A percentile compares a stretch with the other conserved stretches of the same genome.
phyloP scores from a whole-genome alignment of 2,888 invertebrate genomes.

The Physocephala rufipes region DNA sequence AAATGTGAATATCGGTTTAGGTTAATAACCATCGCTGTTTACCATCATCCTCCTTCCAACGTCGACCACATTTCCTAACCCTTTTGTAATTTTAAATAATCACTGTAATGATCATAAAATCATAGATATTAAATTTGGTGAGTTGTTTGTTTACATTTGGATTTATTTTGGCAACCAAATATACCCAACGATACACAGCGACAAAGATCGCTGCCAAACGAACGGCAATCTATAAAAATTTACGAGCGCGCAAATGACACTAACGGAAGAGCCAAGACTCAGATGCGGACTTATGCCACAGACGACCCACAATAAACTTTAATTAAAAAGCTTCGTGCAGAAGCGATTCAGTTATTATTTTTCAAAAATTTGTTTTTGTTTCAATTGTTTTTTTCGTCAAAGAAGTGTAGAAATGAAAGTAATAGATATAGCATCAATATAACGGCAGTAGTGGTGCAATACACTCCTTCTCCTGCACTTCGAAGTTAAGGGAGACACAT shows the following conservation, averaged over 20 bases:
- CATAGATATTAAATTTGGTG: conserved; percentile 15
- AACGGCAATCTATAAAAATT: conserved; percentile 31
- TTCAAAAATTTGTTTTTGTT: conserved; percentile 17
- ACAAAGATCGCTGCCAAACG: not conserved
- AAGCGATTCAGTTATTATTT: conserved; percentile 28
- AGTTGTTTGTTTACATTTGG: conserved; percentile 26
- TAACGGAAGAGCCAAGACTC: conserved; percentile 36
- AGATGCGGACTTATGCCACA: conserved; percentile 46
- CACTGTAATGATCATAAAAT: conserved; percentile 42
- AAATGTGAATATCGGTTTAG: too few relatives aligned
- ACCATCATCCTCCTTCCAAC: not conserved
- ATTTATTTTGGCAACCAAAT: conserved; percentile 10
- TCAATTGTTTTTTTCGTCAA: conserved; percentile 23
- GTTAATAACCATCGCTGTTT: not conserved
- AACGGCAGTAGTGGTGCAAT: conserved; percentile 2
- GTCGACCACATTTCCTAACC: conserved; percentile 5
- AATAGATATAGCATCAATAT: conserved; percentile 21
- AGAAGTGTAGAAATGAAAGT: conserved; percentile 3
- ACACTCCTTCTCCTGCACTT: too few relatives aligned
- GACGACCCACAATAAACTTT: conserved; percentile 46
- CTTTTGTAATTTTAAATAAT: conserved; percentile 41
- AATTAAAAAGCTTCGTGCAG: conserved; percentile 46
- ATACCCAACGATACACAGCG: not conserved
- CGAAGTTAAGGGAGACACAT: too few relatives aligned
- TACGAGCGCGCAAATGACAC: conserved; percentile 23